These are phyloP conservation scores for Cerastis rubricosa DNA, from an alignment of 2,888 invertebrate species.

Conservation along the genomic window DNA sequence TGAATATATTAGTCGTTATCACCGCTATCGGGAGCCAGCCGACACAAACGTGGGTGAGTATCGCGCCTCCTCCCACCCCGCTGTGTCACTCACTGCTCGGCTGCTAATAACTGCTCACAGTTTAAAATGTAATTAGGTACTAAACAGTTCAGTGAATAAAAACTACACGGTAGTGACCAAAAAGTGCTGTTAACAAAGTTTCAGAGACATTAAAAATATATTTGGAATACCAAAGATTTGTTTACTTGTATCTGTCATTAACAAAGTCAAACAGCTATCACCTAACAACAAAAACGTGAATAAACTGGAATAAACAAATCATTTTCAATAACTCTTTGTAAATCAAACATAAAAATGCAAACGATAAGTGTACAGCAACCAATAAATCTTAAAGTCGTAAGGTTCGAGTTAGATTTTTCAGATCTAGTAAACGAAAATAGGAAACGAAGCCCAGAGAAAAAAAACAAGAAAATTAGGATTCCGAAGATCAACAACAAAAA, in stretches of 20 bases:
- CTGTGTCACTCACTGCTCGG: constrained; percentile 51
- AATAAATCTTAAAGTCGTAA: constrained; percentile 86
- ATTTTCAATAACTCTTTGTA: constrained; percentile 32
- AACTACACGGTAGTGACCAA: constrained; percentile 12
- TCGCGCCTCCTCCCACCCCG: constrained; percentile 74
- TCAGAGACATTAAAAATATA: constrained; percentile 12
- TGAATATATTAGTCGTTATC: constrained; percentile 89
- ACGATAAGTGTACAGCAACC: constrained; percentile 83
- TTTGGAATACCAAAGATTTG: constrained; percentile 3
- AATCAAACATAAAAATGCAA: constrained; percentile 75
- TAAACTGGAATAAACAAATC: constrained; percentile 24
- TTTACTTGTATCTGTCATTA: constrained; percentile 35
- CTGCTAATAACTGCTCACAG: constrained; percentile 32
- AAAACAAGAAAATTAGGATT: constrained; percentile 78
- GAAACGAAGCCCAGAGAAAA: constrained; percentile 71
- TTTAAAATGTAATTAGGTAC: constrained; percentile 47
- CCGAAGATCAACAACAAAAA: constrained; percentile 76
- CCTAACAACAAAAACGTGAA: constrained; percentile 23
- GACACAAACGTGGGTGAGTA: constrained; percentile 85
- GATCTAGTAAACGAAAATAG: constrained; percentile 71
- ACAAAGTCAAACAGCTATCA: constrained; percentile 41
- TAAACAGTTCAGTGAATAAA: constrained; percentile 9
- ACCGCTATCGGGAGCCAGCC: constrained; percentile 80
- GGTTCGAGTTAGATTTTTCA: constrained; percentile 84
- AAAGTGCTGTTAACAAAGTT: constrained; percentile 30